phyloP scores from a whole-genome alignment of 1,140 invertebrate genomes.

The Apocrypta bakeri region DNA sequence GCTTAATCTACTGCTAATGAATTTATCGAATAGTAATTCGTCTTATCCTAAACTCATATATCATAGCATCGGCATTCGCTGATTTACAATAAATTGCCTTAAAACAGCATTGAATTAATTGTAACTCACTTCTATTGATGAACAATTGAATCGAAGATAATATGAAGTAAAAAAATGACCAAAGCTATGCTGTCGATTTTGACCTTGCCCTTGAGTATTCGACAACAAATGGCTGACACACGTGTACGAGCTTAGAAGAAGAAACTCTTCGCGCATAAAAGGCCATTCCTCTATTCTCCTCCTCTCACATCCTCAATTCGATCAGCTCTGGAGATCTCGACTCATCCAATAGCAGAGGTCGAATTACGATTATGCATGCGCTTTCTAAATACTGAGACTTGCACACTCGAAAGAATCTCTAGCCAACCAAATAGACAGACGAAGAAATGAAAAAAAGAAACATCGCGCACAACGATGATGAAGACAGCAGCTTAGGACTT shows the following conservation, averaged over 20 bases:
- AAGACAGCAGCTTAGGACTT: constrained; percentile 16
- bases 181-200: background rate
- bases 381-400: background rate
- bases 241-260: background rate
- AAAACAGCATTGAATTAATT: too few species aligned
- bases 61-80: too few species aligned
- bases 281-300: background rate
- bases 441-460: background rate
- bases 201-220: background rate
- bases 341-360: constrained; percentile 12
- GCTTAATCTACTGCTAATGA: too few species aligned
- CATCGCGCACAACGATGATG: background rate
- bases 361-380: constrained; percentile 36
- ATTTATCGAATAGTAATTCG: too few species aligned
- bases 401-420: constrained; percentile 6
- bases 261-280: background rate
- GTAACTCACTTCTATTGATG: too few species aligned
- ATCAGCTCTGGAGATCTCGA: constrained; percentile 4
- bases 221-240: background rate
- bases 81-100: too few species aligned
- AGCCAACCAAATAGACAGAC: constrained; percentile 27
- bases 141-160: too few species aligned
- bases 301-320: background rate
- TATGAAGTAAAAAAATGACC: too few species aligned
- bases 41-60: too few species aligned